Evolutionary conservation across 2,113 vertebrate species (phyloP).

Genomic region (Paralichthys olivaceus): DNA sequence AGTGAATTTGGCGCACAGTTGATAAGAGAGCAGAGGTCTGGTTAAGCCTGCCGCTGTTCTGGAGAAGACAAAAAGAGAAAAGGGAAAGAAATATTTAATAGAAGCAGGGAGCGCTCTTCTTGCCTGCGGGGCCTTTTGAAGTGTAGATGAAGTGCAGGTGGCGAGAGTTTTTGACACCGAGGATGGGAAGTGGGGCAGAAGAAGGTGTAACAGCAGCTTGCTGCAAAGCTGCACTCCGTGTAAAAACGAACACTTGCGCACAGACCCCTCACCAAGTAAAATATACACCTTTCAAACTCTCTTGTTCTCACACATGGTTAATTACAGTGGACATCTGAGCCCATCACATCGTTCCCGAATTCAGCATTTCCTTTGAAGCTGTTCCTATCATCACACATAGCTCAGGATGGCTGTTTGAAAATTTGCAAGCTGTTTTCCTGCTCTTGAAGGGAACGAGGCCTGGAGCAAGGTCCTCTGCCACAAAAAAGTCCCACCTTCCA

Average conservation of each 20-base stretch:
- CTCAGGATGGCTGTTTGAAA: conserved; percentile 30
- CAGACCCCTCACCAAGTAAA: conserved; percentile 39
- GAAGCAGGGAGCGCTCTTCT: conserved; percentile 48
- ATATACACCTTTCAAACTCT: conserved; percentile 31
- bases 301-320: conserved; percentile 43
- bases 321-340: conserved; percentile 59
- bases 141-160: conserved; percentile 76
- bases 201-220: conserved; percentile 53
- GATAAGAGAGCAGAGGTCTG: conserved; percentile 41
- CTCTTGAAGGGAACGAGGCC: conserved; percentile 44
- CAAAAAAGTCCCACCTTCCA: conserved; percentile 42
- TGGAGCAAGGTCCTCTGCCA: conserved; percentile 27
- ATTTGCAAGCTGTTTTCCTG: conserved; percentile 50
- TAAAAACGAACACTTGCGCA: conserved; percentile 9
- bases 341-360: conserved; percentile 37
- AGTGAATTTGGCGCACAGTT: conserved; percentile 32
- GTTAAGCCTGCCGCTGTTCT: conserved; percentile 43
- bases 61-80: conserved; percentile 44
- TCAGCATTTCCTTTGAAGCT: conserved; percentile 45
- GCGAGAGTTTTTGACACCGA: conserved; percentile 59
- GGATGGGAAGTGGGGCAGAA: conserved; percentile 45
- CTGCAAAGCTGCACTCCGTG: conserved; percentile 35
- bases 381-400: conserved; percentile 45
- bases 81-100: conserved; percentile 35
- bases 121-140: conserved; percentile 61